Conservation (phyloP, 2,113 vertebrate species). For the Plecturocebus donacophilus region DNA sequence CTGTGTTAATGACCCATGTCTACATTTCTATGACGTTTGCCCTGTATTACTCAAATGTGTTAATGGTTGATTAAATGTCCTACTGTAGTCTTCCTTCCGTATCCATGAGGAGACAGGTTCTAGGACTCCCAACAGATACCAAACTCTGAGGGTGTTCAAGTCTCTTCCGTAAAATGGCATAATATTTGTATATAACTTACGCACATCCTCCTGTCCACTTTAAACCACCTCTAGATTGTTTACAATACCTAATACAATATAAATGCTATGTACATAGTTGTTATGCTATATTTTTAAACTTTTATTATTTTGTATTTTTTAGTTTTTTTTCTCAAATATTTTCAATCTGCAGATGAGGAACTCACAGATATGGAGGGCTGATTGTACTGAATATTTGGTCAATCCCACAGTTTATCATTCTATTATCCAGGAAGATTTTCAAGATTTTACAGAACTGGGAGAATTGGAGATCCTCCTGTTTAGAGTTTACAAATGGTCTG, state of each 20-base stretch:
- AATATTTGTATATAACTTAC: neutral
- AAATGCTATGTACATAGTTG: neutral
- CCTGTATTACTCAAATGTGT: neutral
- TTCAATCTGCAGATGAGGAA: neutral
- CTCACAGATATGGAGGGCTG: neutral
- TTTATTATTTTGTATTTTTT: neutral
- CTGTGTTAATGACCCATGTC: neutral
- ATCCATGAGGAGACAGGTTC: neutral
- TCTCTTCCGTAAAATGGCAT: neutral
- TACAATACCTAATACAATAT: neutral
- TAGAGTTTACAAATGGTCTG: neutral
- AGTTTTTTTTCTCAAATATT: neutral
- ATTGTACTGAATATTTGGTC: neutral
- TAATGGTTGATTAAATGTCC: neutral
- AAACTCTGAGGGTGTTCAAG: neutral
- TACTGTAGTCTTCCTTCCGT: neutral
- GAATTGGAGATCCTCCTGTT: neutral
- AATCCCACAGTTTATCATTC: neutral
- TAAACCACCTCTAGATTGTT: neutral
- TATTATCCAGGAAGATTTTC: neutral
- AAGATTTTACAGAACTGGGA: neutral
- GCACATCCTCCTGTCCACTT: neutral
- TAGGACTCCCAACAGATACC: neutral
- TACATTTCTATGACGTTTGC: neutral
- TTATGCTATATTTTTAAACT: neutral